These are phyloP conservation scores for Platerodrilus igneus DNA, from an alignment of 2,888 invertebrate species.

Conservation along the genomic window DNA sequence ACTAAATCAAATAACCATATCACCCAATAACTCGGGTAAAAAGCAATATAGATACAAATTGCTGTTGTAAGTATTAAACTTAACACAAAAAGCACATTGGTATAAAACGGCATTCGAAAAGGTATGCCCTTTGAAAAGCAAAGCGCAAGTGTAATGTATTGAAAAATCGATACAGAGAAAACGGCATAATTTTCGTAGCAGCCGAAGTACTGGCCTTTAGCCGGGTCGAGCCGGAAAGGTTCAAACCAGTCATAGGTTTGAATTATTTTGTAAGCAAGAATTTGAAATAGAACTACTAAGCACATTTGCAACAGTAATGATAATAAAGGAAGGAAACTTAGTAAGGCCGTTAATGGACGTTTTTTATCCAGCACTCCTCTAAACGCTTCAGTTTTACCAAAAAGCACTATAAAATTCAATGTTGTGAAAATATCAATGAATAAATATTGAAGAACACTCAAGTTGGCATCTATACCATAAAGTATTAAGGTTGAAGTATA, in stretches of 20 bases:
- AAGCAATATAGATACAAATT: slow-evolving; percentile 51
- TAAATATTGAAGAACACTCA: slow-evolving; percentile 61
- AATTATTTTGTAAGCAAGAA: slow-evolving; percentile 49
- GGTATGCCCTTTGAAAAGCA: slow-evolving; percentile 64
- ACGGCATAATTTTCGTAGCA: slow-evolving; percentile 62
- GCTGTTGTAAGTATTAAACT: slow-evolving; percentile 50
- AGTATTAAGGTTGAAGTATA: slow-evolving; percentile 86
- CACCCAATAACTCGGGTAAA: slow-evolving; percentile 50
- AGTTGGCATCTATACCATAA: slow-evolving; percentile 63
- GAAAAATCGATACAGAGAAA: slow-evolving; percentile 59
- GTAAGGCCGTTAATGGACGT: slow-evolving; percentile 54
- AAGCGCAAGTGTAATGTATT: slow-evolving; percentile 61
- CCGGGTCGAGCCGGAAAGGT: slow-evolving; percentile 46
- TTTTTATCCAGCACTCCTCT: slow-evolving; percentile 46
- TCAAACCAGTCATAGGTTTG: slow-evolving; percentile 54
- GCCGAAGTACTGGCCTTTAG: slow-evolving; percentile 39
- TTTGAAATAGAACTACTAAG: slow-evolving; percentile 50
- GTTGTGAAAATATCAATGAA: slow-evolving; percentile 63
- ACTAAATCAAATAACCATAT: slow-evolving; percentile 57
- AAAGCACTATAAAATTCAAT: slow-evolving; percentile 59
- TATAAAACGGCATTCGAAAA: slow-evolving; percentile 58
- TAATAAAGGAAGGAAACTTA: slow-evolving; percentile 51
- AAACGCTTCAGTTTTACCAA: slow-evolving; percentile 58
- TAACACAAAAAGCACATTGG: slow-evolving; percentile 53
- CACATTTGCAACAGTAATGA: slow-evolving; percentile 54